phyloP scores from a whole-genome alignment of 2,113 vertebrate species.

The Colistium nudipinnis region DNA sequence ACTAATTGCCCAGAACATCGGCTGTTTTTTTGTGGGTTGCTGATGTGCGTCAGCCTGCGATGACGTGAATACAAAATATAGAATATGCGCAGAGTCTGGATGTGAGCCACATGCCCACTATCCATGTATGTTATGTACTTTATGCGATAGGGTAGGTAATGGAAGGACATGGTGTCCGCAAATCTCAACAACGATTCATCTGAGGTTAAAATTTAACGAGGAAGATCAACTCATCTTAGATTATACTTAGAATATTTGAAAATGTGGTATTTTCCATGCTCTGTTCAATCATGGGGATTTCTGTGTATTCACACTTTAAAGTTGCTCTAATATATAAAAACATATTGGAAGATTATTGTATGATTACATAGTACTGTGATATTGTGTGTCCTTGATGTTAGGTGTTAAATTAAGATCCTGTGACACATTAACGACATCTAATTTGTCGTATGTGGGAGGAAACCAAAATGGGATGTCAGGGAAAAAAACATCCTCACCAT shows the following conservation, averaged over 20 bases:
- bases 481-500: not conserved
- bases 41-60: not conserved
- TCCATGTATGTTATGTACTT: not conserved
- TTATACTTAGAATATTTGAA: too few relatives aligned
- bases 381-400: too few relatives aligned
- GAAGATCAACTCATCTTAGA: not conserved
- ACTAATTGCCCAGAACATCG: not conserved
- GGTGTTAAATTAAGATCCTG: too few relatives aligned
- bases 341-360: too few relatives aligned
- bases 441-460: conserved; percentile 2
- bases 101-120: not conserved
- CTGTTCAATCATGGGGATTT: too few relatives aligned
- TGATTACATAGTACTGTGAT: too few relatives aligned
- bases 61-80: not conserved
- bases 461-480: not conserved
- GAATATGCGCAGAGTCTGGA: not conserved
- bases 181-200: not conserved
- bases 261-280: too few relatives aligned
- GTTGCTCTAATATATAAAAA: too few relatives aligned
- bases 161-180: not conserved
- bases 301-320: too few relatives aligned
- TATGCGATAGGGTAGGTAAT: not conserved
- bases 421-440: too few relatives aligned
- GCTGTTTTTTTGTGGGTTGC: not conserved
- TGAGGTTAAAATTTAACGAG: not conserved